Percentiles rank a stretch among this genome's conserved stretches.
Evolutionary conservation across 2,113 vertebrate species (phyloP).

Genomic region (Paedocypris sp.): DNA sequence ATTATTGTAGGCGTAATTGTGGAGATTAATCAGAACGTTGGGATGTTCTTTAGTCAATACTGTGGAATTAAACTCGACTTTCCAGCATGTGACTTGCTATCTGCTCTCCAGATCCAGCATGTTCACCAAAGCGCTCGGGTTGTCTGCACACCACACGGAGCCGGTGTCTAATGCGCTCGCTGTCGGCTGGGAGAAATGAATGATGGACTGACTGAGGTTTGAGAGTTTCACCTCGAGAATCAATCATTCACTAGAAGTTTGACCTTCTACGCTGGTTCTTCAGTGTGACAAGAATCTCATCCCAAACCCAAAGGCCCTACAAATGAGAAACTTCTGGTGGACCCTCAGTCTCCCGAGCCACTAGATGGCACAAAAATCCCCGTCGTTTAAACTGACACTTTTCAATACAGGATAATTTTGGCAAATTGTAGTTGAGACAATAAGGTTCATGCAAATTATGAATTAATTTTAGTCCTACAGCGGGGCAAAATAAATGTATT

Average conservation of each 20-base stretch:
- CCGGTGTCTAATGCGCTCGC: neutral
- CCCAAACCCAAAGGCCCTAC: constrained; percentile 16
- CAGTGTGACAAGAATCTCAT: constrained; percentile 28
- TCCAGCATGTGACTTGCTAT: no score
- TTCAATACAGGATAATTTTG: no score
- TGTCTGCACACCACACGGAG: neutral
- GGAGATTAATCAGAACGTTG: neutral
- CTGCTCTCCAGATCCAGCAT: no score
- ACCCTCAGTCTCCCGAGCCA: no score
- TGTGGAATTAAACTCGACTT: neutral
- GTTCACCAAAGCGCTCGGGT: neutral
- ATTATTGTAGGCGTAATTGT: neutral
- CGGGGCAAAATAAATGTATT: no score
- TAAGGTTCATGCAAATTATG: no score
- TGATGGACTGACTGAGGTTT: constrained; percentile 14
- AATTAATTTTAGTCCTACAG: no score
- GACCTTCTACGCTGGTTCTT: constrained; percentile 23
- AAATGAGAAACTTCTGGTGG: no score
- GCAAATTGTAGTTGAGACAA: no score
- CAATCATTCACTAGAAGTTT: constrained; percentile 22
- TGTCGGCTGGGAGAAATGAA: constrained; percentile 20
- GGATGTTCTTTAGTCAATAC: neutral
- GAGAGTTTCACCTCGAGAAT: constrained; percentile 28
- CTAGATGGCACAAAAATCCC: no score
- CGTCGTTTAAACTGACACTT: no score